Percentiles rank a stretch among this genome's conserved stretches.
Evolutionary conservation across 2,888 invertebrate species (phyloP).

Genomic region (Molorchus minor): DNA sequence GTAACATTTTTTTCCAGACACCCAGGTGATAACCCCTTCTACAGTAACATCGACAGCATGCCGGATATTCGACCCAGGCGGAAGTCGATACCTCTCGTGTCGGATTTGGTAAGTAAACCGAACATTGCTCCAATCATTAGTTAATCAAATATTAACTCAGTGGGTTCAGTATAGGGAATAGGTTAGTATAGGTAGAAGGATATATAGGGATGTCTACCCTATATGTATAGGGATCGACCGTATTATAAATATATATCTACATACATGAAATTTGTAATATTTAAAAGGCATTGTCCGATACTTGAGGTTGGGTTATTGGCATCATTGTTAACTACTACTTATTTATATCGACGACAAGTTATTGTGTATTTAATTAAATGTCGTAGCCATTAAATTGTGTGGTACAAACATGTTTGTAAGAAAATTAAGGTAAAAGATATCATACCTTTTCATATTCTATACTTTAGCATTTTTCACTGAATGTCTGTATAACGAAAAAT

Average conservation of each 20-base stretch:
- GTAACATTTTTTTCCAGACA: slow-evolving; percentile 80
- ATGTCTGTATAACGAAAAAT: slow-evolving; percentile 12
- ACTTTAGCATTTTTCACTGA: background rate
- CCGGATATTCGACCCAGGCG: slow-evolving; percentile 97
- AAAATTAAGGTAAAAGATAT: too few relatives aligned
- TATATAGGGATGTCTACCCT: background rate
- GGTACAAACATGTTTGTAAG: too few relatives aligned
- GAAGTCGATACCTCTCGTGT: slow-evolving; percentile 97
- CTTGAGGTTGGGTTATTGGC: too few relatives aligned
- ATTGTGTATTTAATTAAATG: too few relatives aligned
- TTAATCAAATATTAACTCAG: slow-evolving; percentile 8
- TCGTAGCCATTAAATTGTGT: too few relatives aligned
- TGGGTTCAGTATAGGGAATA: background rate
- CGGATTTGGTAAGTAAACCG: slow-evolving; percentile 90
- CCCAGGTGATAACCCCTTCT: slow-evolving; percentile 97
- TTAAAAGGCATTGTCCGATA: too few relatives aligned
- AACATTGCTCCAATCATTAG: slow-evolving; percentile 3
- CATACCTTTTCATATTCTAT: too few relatives aligned
- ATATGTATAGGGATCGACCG: background rate
- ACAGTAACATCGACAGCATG: slow-evolving; percentile 99
- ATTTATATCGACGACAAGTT: too few relatives aligned
- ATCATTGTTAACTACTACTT: too few relatives aligned
- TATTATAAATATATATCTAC: background rate
- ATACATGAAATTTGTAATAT: too few relatives aligned
- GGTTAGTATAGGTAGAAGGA: too few relatives aligned